Evolutionary conservation across 2,113 vertebrate genomes (phyloP).

Genomic region (Chamaetylas fuelleborni): DNA sequence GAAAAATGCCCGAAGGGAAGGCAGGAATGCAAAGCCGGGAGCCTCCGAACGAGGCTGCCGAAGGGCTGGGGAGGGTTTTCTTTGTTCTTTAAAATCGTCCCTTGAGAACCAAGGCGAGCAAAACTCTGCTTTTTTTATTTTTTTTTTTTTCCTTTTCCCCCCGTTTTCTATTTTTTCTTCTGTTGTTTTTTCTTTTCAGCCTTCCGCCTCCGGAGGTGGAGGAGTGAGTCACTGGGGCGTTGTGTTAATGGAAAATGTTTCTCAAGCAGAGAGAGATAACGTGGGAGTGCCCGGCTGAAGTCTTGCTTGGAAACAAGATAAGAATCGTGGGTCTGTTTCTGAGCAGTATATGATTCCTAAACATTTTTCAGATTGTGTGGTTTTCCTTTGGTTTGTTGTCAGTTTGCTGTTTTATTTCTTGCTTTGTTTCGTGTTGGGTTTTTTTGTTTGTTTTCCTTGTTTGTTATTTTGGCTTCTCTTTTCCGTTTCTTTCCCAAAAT

Average conservation of each 20-base stretch:
- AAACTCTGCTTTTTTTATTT: background rate
- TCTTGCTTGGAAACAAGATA: background rate
- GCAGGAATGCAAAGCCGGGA: background rate
- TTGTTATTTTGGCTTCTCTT: background rate
- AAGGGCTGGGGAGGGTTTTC: background rate
- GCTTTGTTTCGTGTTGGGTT: too few relatives aligned
- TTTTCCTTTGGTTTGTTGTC: background rate
- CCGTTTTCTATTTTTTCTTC: too few relatives aligned
- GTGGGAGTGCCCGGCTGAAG: background rate
- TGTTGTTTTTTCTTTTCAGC: background rate
- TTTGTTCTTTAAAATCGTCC: background rate
- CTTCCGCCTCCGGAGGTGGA: background rate
- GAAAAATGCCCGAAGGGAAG: background rate
- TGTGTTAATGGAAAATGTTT: background rate
- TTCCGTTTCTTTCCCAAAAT: background rate
- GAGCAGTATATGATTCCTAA: background rate
- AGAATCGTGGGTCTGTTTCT: background rate
- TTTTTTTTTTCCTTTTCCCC: too few relatives aligned
- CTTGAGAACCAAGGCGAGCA: background rate
- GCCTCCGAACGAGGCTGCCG: background rate
- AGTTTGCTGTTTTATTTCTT: background rate
- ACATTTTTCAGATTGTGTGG: background rate
- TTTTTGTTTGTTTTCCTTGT: too few relatives aligned
- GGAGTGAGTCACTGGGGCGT: background rate
- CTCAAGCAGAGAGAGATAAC: background rate